A percentile compares a stretch with the other conserved stretches of the same genome.
Evolutionary conservation across 2,888 invertebrate species (phyloP).

Genomic region (Pollenia griseotomentosa): DNA sequence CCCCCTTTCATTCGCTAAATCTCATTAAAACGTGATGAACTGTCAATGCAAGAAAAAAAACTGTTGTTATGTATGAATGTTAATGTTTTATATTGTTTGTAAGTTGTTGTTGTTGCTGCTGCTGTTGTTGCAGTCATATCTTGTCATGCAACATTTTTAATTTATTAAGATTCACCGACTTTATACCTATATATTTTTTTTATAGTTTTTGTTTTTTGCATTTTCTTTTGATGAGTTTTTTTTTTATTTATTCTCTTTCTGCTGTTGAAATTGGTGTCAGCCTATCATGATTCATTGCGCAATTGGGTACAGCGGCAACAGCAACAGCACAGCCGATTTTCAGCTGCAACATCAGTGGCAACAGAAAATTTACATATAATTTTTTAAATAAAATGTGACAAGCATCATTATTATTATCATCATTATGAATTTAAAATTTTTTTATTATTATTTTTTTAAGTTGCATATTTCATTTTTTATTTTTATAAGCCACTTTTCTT

Average conservation of each 20-base stretch:
- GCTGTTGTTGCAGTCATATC: slow-evolving; percentile 21
- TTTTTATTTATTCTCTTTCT: slow-evolving; percentile 22
- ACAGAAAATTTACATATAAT: slow-evolving; percentile 60
- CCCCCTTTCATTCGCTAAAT: slow-evolving; percentile 29
- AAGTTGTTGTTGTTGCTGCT: slow-evolving; percentile 5
- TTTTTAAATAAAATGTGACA: slow-evolving; percentile 62
- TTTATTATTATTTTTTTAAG: slow-evolving; percentile 6
- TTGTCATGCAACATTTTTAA: slow-evolving; percentile 69
- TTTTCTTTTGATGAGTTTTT: slow-evolving; percentile 5
- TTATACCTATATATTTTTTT: slow-evolving; percentile 13
- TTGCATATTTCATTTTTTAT: slow-evolving; percentile 34
- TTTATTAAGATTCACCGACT: slow-evolving; percentile 67
- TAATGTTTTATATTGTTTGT: slow-evolving; percentile 31
- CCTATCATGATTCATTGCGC: slow-evolving; percentile 70
- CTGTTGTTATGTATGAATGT: slow-evolving; percentile 39
- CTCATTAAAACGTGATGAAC: slow-evolving; percentile 63
- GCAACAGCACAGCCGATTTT: slow-evolving; percentile 21
- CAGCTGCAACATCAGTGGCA: slow-evolving; percentile 47
- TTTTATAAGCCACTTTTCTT: slow-evolving; percentile 61
- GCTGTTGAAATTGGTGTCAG: slow-evolving; percentile 68
- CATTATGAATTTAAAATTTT: slow-evolving; percentile 6
- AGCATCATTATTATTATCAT: slow-evolving; percentile 60
- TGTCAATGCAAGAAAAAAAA: slow-evolving; percentile 37
- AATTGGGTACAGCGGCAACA: slow-evolving; percentile 58
- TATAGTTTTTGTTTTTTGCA: background rate